A percentile compares a stretch with the other conserved stretches of the same genome.
phyloP scores from a whole-genome alignment of 1,140 invertebrate genomes.

The Pachypeltis micranthus region DNA sequence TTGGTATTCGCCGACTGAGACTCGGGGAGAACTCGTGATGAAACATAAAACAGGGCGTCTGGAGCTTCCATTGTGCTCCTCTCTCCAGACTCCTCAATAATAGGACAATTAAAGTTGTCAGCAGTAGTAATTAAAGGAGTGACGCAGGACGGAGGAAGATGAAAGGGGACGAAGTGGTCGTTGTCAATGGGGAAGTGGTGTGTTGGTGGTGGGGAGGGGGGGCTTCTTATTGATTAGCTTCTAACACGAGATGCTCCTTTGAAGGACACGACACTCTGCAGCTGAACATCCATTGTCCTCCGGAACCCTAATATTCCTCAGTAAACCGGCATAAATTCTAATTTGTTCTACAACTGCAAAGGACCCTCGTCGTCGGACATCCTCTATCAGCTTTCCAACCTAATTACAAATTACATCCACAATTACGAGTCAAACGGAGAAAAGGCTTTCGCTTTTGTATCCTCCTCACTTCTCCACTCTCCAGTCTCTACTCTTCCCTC shows the following conservation, averaged over 20 bases:
- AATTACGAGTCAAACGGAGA: constrained; percentile 1
- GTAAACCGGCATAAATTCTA: constrained; percentile 13
- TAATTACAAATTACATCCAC: constrained; percentile 12
- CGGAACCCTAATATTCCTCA: background rate
- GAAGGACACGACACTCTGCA: background rate
- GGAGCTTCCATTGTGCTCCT: background rate
- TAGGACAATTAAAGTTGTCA: constrained; percentile 1
- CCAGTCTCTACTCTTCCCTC: no score
- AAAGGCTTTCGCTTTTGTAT: constrained; percentile 3
- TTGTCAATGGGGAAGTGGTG: no score
- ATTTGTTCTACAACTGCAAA: background rate
- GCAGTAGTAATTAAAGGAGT: background rate
- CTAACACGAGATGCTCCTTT: background rate
- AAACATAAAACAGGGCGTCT: background rate
- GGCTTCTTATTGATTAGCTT: background rate
- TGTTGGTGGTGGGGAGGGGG: background rate
- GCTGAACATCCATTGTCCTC: background rate
- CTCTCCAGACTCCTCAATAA: background rate
- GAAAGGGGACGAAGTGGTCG: no score
- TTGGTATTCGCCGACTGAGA: no score
- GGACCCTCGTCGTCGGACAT: constrained; percentile 11
- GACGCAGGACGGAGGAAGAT: background rate
- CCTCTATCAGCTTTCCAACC: constrained; percentile 11
- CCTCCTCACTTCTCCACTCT: no score
- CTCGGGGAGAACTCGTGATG: no score